These are phyloP conservation scores for Scrobipalpa atriplicella DNA, from an alignment of 2,888 invertebrate species.

Conservation along the genomic window DNA sequence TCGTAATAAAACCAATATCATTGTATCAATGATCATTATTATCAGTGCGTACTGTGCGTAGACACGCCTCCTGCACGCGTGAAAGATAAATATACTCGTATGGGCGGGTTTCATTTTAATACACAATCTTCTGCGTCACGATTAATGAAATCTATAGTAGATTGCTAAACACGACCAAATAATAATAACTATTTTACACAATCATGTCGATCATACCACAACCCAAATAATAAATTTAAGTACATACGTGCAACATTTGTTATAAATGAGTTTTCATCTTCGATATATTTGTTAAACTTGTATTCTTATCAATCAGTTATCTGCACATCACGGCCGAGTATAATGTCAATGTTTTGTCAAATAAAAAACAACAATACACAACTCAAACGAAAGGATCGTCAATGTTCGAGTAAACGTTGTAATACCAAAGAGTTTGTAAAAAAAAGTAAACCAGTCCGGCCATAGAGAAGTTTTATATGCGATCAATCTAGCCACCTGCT, in stretches of 20 bases:
- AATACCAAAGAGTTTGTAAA: slow-evolving; percentile 34
- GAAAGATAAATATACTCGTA: not conserved
- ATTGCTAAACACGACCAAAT: too few relatives aligned
- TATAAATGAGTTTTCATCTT: too few relatives aligned
- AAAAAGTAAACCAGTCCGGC: slow-evolving; percentile 54
- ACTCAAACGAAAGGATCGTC: not conserved
- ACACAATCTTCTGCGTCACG: not conserved
- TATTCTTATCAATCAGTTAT: too few relatives aligned
- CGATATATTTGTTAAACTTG: too few relatives aligned
- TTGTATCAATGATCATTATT: not conserved
- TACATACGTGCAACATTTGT: too few relatives aligned
- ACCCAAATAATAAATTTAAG: too few relatives aligned
- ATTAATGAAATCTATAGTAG: too few relatives aligned
- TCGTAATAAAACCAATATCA: not conserved
- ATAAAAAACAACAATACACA: not conserved
- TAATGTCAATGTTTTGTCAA: not conserved
- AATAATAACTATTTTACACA: too few relatives aligned
- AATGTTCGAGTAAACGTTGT: not conserved
- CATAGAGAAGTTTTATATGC: slow-evolving; percentile 59
- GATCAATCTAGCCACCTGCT: slow-evolving; percentile 69
- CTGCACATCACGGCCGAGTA: not conserved
- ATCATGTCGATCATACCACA: too few relatives aligned
- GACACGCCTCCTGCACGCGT: not conserved
- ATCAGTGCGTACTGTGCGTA: slow-evolving; percentile 7
- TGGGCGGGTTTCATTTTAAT: slow-evolving; percentile 24